Conservation (phyloP, 2,797 vertebrate genomes). For the Enteromius treurensis region DNA sequence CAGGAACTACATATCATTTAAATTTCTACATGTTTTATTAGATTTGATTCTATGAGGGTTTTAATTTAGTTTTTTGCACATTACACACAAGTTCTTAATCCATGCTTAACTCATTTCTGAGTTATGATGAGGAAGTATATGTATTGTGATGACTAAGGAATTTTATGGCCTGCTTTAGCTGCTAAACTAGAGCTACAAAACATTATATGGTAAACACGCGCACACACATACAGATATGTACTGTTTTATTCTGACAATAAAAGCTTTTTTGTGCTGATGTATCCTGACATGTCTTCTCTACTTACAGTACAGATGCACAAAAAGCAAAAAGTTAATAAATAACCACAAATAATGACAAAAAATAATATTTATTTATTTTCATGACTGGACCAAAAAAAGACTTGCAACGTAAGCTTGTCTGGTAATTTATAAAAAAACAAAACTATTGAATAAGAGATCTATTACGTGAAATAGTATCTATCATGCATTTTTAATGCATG, state of each 20-base stretch:
- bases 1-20: neutral
- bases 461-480: conserved; percentile 35
- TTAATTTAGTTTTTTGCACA: no score
- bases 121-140: neutral
- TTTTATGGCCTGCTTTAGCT: neutral
- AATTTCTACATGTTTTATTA: neutral
- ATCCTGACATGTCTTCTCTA: neutral
- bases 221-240: no score
- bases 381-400: conserved; percentile 7
- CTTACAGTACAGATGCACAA: neutral
- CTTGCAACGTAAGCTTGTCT: conserved; percentile 9
- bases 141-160: neutral
- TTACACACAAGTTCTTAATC: neutral
- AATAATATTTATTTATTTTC: neutral
- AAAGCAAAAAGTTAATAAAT: neutral
- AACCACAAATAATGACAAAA: neutral
- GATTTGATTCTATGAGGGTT: neutral
- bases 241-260: neutral
- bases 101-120: neutral
- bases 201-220: neutral
- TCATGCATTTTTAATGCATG: conserved; percentile 48
- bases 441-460: conserved; percentile 35
- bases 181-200: neutral
- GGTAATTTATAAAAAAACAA: conserved; percentile 23
- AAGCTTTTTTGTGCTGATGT: neutral